Evolutionary conservation across 2,888 invertebrate species (phyloP), one percentile per base, ranked within the genome.

Genomic region (Emmelina monodactyla): DNA sequence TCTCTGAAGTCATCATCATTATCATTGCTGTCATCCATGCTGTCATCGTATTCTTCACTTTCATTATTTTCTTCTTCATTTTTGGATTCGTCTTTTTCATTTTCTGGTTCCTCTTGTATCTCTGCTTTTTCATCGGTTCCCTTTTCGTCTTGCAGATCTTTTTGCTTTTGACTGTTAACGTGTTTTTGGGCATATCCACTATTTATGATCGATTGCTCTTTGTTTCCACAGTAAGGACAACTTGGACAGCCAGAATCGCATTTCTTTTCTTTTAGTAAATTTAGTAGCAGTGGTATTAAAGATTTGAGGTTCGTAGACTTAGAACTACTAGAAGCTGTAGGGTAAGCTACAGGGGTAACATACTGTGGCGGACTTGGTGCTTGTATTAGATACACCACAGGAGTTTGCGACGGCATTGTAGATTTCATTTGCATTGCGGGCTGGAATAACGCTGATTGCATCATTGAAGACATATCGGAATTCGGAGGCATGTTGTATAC

Each of bases 281-380:
- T 62, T 9, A 75, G 45, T 42, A 78, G 54, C n/a, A 76, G 46
- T 1, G 78, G 75, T 2, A 76, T 49, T 14, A 78, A 42, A 13
- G 58, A 37, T 47, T 71, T 71, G 15, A 71, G 51, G 42, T 43
- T 62, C 1, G 61, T 57, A 2, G 61, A 51, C 50, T 42, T 41
- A 25, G 34, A 37, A 12, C 37, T 25, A 10, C 25, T 25, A n/a
- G 4, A 10, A 10, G 25, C 25, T 25, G 25, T 11, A 28, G 16
- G 19, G 19, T 35, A 12, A 16, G 2, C 25, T 14, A 16, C 28
- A 19, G 34, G 10, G 22, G 22, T 14, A 32, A 12, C 7, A 16
- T 30, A 28, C 12, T 31, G 35, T 10, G 31, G 28, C 12, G 16
- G 1, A 19, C 28, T 34, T 14, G 30, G 14, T 10, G 33, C 6